Evolutionary conservation across 2,113 vertebrate species (phyloP).

Genomic region (Arvicanthis niloticus): DNA sequence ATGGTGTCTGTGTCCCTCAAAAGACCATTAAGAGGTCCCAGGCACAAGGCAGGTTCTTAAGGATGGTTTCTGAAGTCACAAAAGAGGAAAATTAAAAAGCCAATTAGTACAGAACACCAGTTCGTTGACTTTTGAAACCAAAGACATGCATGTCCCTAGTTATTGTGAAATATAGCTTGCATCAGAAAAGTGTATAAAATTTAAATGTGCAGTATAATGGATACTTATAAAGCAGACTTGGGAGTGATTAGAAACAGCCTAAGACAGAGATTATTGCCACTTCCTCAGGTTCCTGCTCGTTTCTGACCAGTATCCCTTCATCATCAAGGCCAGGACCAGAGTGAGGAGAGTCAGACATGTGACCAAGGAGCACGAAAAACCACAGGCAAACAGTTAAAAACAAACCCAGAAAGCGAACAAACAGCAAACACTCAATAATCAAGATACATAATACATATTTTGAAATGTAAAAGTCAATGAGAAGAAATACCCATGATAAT

Average conservation of each 20-base stretch:
- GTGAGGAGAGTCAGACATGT: not conserved
- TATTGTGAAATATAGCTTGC: not conserved
- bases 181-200: slow-evolving; percentile 38
- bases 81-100: slow-evolving; percentile 40
- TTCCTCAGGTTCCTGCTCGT: not conserved
- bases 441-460: not conserved
- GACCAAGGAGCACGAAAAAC: not conserved
- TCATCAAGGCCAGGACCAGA: not conserved
- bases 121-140: slow-evolving; percentile 31
- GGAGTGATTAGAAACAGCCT: not conserved
- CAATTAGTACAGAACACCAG: slow-evolving; percentile 3
- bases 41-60: slow-evolving; percentile 8
- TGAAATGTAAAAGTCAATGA: not conserved
- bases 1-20: not conserved
- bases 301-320: not conserved
- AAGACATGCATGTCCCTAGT: not conserved
- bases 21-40: not conserved
- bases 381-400: not conserved
- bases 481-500: slow-evolving; percentile 8
- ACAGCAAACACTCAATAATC: not conserved
- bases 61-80: slow-evolving; percentile 29
- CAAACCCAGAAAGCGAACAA: not conserved
- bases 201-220: not conserved
- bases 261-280: not conserved
- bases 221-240: slow-evolving; percentile 40